Evolutionary conservation across 2,888 invertebrate species (phyloP).

Genomic region (Acronicta psi): DNA sequence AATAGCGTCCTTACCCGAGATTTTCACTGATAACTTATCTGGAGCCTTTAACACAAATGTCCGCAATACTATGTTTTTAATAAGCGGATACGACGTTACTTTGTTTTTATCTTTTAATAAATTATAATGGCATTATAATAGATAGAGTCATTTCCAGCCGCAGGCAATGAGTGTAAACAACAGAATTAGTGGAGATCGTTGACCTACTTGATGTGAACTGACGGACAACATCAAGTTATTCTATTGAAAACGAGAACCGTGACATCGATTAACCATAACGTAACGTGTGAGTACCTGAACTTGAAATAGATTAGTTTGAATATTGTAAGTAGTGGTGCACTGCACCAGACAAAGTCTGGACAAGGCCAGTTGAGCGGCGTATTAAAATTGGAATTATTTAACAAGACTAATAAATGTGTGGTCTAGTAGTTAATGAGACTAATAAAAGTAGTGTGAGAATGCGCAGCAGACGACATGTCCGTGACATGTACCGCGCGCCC

Average conservation of each 20-base stretch:
- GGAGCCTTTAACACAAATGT: conserved; percentile 25
- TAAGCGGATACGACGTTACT: conserved; percentile 16
- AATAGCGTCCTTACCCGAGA: conserved; percentile 32
- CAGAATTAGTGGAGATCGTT: conserved; percentile 52
- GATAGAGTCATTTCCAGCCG: conserved; percentile 42
- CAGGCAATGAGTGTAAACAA: conserved; percentile 43
- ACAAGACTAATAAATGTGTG: conserved; percentile 49
- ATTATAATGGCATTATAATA: conserved; percentile 55
- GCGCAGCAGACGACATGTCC: conserved; percentile 35
- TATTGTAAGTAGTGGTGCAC: conserved; percentile 14
- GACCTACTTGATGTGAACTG: conserved; percentile 51
- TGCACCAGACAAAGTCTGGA: conserved; percentile 11
- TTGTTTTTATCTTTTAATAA: conserved; percentile 26
- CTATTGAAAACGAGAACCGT: conserved; percentile 26
- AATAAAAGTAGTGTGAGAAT: conserved; percentile 63
- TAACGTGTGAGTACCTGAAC: conserved; percentile 20
- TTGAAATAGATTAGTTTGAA: conserved; percentile 23
- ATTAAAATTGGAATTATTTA: conserved; percentile 49
- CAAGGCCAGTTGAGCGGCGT: conserved; percentile 16
- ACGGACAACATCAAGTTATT: conserved; percentile 22
- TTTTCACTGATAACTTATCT: conserved; percentile 39
- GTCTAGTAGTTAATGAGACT: conserved; percentile 54
- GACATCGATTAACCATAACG: conserved; percentile 30
- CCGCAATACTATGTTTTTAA: conserved; percentile 20
- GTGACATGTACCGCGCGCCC: conserved; percentile 61